A percentile compares a stretch with the other conserved stretches of the same genome.
phyloP scores from a whole-genome alignment of 2,113 vertebrate species.

The Heloderma charlesbogerti region DNA sequence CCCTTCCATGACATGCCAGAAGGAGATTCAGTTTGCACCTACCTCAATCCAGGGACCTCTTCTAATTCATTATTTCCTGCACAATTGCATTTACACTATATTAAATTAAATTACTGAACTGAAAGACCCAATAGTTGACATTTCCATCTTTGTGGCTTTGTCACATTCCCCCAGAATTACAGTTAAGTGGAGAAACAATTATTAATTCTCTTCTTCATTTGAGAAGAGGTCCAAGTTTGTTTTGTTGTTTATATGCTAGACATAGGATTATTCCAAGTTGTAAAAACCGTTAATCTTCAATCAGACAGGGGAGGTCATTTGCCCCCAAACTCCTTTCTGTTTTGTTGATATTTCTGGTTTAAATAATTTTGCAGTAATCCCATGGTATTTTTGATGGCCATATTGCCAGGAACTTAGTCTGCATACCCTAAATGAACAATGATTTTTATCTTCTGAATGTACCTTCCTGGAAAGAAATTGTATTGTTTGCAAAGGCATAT shows the following conservation, averaged over 20 bases:
- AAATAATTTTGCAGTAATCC: background rate
- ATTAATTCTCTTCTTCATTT: background rate
- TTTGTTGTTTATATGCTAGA: no score
- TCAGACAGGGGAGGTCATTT: background rate
- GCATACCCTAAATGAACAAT: background rate
- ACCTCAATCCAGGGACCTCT: background rate
- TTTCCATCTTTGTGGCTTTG: constrained; percentile 1
- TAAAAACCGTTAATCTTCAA: background rate
- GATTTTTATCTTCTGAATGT: background rate
- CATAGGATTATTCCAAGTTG: background rate
- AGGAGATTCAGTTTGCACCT: background rate
- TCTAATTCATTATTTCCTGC: background rate
- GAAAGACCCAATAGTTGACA: background rate
- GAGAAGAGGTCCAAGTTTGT: background rate
- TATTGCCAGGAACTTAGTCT: background rate
- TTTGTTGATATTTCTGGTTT: background rate
- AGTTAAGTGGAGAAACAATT: background rate
- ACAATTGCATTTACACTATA: background rate
- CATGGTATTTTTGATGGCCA: background rate
- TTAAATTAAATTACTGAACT: background rate
- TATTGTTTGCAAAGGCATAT: background rate
- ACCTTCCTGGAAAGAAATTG: constrained; percentile 26
- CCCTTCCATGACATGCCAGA: background rate
- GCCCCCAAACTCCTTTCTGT: background rate
- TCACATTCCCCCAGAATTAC: background rate